A percentile compares a stretch with the other conserved stretches of the same genome.
Evolutionary conservation across 2,797 vertebrate genomes (phyloP).

Genomic region (Hippocampus kuda): DNA sequence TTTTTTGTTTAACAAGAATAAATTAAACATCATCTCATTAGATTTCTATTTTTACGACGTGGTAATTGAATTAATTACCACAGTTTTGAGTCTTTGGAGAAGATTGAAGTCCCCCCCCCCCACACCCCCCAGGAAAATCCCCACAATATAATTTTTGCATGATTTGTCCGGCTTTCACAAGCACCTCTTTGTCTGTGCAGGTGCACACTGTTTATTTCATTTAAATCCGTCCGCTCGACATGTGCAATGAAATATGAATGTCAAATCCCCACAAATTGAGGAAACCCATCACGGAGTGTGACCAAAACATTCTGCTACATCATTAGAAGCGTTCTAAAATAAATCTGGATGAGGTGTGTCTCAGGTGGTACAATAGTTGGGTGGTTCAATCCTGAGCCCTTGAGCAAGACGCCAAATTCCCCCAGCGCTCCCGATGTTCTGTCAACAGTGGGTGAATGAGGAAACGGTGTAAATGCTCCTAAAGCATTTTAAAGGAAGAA

Average conservation of each 20-base stretch:
- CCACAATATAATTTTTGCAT: not conserved
- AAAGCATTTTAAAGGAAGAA: not conserved
- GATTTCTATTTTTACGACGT: not conserved
- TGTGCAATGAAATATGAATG: not conserved
- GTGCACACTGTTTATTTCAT: slow-evolving; percentile 12
- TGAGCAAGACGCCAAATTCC: not conserved
- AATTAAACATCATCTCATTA: too few relatives aligned
- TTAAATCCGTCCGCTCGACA: not conserved
- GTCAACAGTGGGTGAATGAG: too few relatives aligned
- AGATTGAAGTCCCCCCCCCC: not conserved
- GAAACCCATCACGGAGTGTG: not conserved
- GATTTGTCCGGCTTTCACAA: slow-evolving; percentile 15
- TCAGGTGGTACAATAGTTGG: not conserved
- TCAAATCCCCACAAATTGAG: not conserved
- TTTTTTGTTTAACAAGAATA: too few relatives aligned
- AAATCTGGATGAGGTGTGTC: not conserved
- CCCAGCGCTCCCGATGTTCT: too few relatives aligned
- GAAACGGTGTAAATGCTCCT: too few relatives aligned
- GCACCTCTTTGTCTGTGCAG: slow-evolving; percentile 34
- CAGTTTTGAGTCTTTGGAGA: not conserved
- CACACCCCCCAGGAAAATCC: not conserved
- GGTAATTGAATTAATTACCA: not conserved
- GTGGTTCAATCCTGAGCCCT: not conserved
- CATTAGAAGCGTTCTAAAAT: not conserved
- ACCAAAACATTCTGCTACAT: not conserved